Base-by-base conservation (phyloP, 1,140 invertebrate genomes). In the Camponotus floridanus region DNA sequence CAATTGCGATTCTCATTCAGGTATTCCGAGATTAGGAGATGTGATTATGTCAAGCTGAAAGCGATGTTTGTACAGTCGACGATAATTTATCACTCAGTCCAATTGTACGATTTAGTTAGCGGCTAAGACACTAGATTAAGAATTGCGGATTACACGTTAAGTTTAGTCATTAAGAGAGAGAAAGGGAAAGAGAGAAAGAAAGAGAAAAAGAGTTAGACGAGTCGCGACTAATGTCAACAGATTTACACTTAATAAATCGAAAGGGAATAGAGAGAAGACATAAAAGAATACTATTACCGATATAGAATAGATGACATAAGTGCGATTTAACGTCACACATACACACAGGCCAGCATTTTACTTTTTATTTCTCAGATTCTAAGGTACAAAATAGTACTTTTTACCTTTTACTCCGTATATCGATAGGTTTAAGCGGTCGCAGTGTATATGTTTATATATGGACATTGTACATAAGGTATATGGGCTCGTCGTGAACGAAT, bases 21-120 rank as follows among this genome's bases (percentile, higher is more conserved):
- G 71, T 48, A 42, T 89, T 85, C 68, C 85, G 65, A 84, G 70
- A 70, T 79, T 67, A 78, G 31, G 45, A 26, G 26, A 68, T 84
- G 62, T 83, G 68, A 87, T 84, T 86, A 48, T 87, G 62, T 90
- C 74, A 80, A 86, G 59, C 62, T 76, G 57, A 86, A 86, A 81
- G 85, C 81, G 81, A 48, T 85, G 39, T 87, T 81, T 91, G 90
- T 91, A 91, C 90, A 91, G 90, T 91, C 87, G 87, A 91, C 74
- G 78, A 90, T 91, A 91, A 91, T 91, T 91, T 87, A 91, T 89
- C 87, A 86, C 71, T 91, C 87, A 89, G 87, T 91, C 90, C 90
- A 86, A 87, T 76, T 83, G 83, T 91, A 91, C 87, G 86, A 87
- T 91, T 91, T 84, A 89, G 78, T 91, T 89, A 91, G 90, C 81